phyloP scores from a whole-genome alignment of 2,888 invertebrate species.

The Peribatodes rhomboidaria region DNA sequence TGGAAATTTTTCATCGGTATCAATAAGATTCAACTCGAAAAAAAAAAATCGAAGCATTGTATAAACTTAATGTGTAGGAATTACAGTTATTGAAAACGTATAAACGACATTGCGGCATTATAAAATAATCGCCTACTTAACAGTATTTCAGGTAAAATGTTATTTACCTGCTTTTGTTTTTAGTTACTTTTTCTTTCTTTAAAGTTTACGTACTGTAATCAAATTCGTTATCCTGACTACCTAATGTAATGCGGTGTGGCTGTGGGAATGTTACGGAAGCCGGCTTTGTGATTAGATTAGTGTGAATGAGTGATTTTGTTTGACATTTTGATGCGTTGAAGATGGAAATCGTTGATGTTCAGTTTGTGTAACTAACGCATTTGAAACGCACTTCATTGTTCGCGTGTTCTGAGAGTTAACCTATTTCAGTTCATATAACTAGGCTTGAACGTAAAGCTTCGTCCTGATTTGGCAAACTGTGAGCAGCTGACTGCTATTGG shows the following conservation, averaged over 20 bases:
- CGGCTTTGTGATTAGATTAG: conserved; percentile 68
- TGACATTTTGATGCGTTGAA: conserved; percentile 60
- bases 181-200: background rate
- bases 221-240: conserved; percentile 28
- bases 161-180: no score
- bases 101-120: no score
- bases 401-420: conserved; percentile 21
- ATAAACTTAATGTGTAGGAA: no score
- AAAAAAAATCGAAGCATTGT: no score
- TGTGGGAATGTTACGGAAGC: conserved; percentile 68
- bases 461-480: no score
- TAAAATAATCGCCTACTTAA: no score
- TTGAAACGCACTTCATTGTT: conserved; percentile 36
- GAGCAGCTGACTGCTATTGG: no score
- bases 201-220: conserved; percentile 26
- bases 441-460: background rate
- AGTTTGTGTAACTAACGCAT: conserved; percentile 39
- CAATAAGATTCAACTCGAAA: no score
- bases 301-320: conserved; percentile 69
- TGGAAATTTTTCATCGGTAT: no score
- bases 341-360: conserved; percentile 43
- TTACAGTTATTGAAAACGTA: no score
- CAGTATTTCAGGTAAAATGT: no score
- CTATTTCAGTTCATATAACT: background rate
- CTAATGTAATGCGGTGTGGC: conserved; percentile 43